phyloP scores from a whole-genome alignment of 2,113 vertebrate species.

The Sylvicapra grimmia region DNA sequence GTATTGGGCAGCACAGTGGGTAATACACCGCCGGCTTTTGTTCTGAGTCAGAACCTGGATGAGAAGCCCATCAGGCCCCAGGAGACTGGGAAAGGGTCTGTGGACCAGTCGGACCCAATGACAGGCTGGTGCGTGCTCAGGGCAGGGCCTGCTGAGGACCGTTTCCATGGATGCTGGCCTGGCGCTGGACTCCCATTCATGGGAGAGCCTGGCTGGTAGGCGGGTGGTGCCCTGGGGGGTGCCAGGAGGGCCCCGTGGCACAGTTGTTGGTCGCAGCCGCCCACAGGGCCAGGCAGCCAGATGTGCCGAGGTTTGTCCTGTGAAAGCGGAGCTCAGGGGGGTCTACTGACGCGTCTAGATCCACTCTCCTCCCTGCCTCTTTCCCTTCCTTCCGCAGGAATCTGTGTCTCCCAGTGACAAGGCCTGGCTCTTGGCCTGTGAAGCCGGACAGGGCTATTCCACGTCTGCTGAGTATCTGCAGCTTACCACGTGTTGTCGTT shows the following conservation, averaged over 20 bases:
- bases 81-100: neutral
- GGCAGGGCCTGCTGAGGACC: neutral
- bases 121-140: neutral
- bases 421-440: neutral
- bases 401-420: neutral
- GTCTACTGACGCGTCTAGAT: neutral
- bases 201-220: neutral
- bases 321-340: neutral
- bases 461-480: rapidly evolving
- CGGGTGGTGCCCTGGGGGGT: neutral
- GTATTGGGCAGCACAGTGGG: rapidly evolving
- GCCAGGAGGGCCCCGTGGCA: rapidly evolving
- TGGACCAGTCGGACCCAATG: neutral
- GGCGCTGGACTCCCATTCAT: rapidly evolving
- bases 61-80: neutral
- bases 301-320: neutral
- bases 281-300: neutral
- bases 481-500: rapidly evolving
- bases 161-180: neutral
- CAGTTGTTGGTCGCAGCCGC: neutral
- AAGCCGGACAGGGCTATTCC: neutral
- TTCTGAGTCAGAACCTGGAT: neutral
- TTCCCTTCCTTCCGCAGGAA: neutral
- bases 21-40: rapidly evolving
- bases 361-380: neutral